Percentiles rank a stretch among this genome's conserved stretches.
These are phyloP conservation scores for Drosophila atripex DNA, from an alignment of 2,888 invertebrate species.

Conservation along the genomic window DNA sequence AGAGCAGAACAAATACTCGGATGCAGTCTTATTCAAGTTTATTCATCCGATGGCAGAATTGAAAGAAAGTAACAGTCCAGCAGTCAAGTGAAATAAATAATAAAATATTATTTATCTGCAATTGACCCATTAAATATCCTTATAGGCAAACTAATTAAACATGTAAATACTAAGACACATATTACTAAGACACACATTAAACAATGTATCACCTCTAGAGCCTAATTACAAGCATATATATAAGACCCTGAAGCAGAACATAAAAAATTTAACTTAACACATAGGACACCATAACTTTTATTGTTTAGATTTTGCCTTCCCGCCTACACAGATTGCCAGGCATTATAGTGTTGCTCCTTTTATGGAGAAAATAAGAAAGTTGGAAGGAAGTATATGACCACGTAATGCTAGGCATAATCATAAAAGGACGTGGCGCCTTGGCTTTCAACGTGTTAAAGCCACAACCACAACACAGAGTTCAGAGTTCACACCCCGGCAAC, in stretches of 20 bases:
- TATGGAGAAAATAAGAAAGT: slow-evolving; percentile 3
- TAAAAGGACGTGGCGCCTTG: slow-evolving; percentile 52
- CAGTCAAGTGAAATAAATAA: neutral
- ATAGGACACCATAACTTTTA: slow-evolving; percentile 1
- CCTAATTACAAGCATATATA: neutral
- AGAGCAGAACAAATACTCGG: slow-evolving; percentile 16
- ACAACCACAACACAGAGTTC: slow-evolving; percentile 28
- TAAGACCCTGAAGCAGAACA: neutral
- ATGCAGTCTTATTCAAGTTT: slow-evolving; percentile 5
- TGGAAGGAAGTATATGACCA: slow-evolving; percentile 27
- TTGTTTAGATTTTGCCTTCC: neutral
- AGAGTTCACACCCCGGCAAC: neutral
- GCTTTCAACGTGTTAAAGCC: slow-evolving; percentile 57
- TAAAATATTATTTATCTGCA: neutral
- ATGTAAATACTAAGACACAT: neutral
- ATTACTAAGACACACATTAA: no score
- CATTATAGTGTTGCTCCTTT: slow-evolving; percentile 19
- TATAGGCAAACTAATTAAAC: no score
- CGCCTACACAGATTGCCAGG: slow-evolving; percentile 45
- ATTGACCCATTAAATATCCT: no score
- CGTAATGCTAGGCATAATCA: slow-evolving; percentile 64
- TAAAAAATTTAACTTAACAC: slow-evolving; percentile 4
- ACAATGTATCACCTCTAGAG: neutral
- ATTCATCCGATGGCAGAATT: slow-evolving; percentile 5
- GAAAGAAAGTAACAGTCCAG: no score